Base-by-base conservation (phyloP, 1,140 invertebrate genomes). In the Drosophila funebris region DNA sequence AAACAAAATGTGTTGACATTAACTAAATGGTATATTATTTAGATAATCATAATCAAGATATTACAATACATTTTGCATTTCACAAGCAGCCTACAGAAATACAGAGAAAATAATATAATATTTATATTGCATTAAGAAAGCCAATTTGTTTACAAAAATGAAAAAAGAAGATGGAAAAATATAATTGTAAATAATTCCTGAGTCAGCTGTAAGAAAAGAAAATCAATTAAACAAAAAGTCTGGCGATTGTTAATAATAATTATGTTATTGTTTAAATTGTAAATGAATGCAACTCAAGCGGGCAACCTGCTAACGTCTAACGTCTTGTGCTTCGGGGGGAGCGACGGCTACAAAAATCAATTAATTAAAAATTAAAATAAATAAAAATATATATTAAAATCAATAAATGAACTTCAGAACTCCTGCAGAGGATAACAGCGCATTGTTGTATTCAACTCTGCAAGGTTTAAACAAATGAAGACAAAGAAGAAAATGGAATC, bases 331-430 rank as follows among this genome's bases (percentile, higher is more conserved):
- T 64, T 76, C 81, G 92, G 91, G 93, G 92, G 89, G 92, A 92
- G 92, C 92, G 92, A 91, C 92, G 88, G 88, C 92, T 92, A 91
- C 91, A 91, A 80, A 92, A 85, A 84, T 90, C 92, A 92, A 92
- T 91, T 91, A 90, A 69, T 60, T 66, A 64, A 78, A 71, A 61
- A 52, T 27, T 14, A 68, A 62, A 41, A 0, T 61, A 69, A 44
- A 41, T 13, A 52, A 73, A 39, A 24, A 57, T 57, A 76, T 58
- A 37, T 37, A 75, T 56, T 68, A 72, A 78, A 68, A 62, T 46
- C 50, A 44, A 31, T 22, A 16, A 36, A 22, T 33, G 31, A 22
- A 33, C 16, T 57, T 27, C 0, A 37, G 11, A 53, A 44, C 22
- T 24, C 11, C 13, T 33, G 31, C 41, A 60, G 11, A 41, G 46